Conservation (phyloP, 2,113 vertebrate genomes). For the Hiodon tergisus region DNA sequence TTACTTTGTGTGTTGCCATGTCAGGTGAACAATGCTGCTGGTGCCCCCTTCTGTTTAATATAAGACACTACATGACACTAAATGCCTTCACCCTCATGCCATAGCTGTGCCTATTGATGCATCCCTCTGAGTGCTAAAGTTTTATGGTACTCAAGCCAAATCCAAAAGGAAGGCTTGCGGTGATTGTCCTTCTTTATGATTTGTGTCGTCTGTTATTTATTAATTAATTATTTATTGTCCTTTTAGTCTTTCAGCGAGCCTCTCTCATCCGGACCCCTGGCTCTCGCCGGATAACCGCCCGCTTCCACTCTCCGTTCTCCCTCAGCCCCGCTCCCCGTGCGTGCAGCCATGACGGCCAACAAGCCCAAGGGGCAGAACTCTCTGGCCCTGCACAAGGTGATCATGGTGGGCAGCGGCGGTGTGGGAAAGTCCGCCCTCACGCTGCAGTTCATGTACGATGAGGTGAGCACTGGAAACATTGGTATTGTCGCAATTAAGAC, state of each 20-base stretch:
- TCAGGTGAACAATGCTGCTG: background rate
- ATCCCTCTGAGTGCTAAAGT: no score
- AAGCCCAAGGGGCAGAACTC: constrained; percentile 81
- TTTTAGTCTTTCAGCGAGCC: background rate
- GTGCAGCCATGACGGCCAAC: constrained; percentile 69
- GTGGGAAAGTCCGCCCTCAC: constrained; percentile 84
- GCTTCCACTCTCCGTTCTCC: background rate
- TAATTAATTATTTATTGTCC: background rate
- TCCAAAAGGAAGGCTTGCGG: no score
- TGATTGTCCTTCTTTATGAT: no score
- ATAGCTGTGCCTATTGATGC: no score
- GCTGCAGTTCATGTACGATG: constrained; percentile 84
- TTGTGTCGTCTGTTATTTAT: no score
- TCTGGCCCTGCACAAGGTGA: constrained; percentile 81
- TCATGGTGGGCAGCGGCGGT: constrained; percentile 85
- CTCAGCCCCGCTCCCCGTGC: constrained; percentile 20
- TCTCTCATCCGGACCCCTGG: background rate
- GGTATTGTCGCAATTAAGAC: background rate
- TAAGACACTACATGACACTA: background rate
- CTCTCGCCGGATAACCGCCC: constrained; percentile 1
- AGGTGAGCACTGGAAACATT: constrained; percentile 58
- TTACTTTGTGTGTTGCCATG: no score
- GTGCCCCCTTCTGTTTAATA: background rate
- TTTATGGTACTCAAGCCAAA: no score
- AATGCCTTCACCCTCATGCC: background rate